Evolutionary conservation across 2,113 vertebrate genomes (phyloP), one percentile per base, ranked within the genome.

Genomic region (Apteryx owenii): DNA sequence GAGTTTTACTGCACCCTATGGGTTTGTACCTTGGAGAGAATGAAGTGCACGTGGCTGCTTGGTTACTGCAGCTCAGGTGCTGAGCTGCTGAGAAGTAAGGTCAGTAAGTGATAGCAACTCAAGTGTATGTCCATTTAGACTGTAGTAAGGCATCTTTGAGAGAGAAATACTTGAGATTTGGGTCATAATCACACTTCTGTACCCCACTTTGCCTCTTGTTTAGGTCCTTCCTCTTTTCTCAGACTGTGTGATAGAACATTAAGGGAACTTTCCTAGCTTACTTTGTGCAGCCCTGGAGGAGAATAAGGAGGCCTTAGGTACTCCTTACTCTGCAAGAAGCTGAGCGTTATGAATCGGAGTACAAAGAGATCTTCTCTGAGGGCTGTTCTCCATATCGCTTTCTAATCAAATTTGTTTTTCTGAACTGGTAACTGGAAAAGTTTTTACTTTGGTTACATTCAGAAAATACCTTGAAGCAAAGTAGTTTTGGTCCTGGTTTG

Each of bases 51-150:
- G 25, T 79, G 51, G 8, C 40, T 33, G 12, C 61, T 65, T 14
- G 17, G 48, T 56, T 33, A 64, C 33, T 40, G 51, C 38, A 33
- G 51, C 72, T 68, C 40, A 58, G 40, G 42, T 11, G 40, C 60
- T 68, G n/a, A 60, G 40, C n/a, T 11, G 40, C 60, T 75, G 56
- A 65, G 44, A 28, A 62, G 14, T 60, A 44, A 48, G 42, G 54
- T 44, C n/a, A 76, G 18, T 29, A 71, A 36, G 28, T 40, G 36
- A 44, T 50, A 42, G 48, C 22, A 65, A 25, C 33, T 93, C 22
- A 73, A 3, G 1, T 0, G 1, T 54, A 7, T 33, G 17, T 73
- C 62, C 33, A 12, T 4, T 33, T 64, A 50, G 42, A 36, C 48
- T 81, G 20, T 31, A 42, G 18, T 78, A 61, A 75, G 29, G 28